Evolutionary conservation across 2,888 invertebrate genomes (phyloP).

Genomic region (Sinelater perroti): DNA sequence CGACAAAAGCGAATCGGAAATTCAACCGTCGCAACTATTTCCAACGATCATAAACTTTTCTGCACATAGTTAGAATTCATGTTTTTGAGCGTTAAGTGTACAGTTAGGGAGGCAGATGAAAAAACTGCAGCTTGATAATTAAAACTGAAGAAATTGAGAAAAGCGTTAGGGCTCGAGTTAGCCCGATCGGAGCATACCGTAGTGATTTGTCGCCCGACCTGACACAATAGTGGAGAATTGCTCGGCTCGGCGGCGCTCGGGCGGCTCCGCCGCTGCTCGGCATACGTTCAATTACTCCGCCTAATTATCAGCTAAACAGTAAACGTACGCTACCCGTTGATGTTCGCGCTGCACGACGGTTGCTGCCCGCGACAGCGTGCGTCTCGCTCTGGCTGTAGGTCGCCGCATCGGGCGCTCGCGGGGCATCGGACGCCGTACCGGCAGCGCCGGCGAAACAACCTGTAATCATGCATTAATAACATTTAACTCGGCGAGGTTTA

Average conservation of each 20-base stretch:
- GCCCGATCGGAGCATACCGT: conserved; percentile 37
- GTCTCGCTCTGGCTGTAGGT: conserved; percentile 42
- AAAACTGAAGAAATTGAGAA: no score
- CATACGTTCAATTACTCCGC: conserved; percentile 55
- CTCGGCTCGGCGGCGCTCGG: conserved; percentile 45
- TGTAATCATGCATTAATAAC: conserved; percentile 54
- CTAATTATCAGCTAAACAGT: conserved; percentile 57
- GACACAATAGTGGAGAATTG: conserved; percentile 52
- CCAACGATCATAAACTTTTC: no score
- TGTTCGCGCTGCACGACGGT: conserved; percentile 43
- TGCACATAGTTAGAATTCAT: no score
- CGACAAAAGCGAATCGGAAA: no score
- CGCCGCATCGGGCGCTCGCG: conserved; percentile 28
- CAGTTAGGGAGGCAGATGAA: no score
- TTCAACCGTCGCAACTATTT: no score
- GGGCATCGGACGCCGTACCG: conserved; percentile 40
- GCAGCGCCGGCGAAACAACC: conserved; percentile 44
- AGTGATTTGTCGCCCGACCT: conserved; percentile 53
- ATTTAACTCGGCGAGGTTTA: conserved; percentile 50
- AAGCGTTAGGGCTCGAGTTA: conserved; percentile 16
- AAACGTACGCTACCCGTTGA: conserved; percentile 53
- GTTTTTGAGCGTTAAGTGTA: no score
- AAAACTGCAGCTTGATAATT: no score
- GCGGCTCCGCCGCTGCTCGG: conserved; percentile 44
- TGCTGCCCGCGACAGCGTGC: conserved; percentile 38